These are phyloP conservation scores for Hemithea aestivaria DNA, from an alignment of 2,888 invertebrate genomes.

Conservation along the genomic window DNA sequence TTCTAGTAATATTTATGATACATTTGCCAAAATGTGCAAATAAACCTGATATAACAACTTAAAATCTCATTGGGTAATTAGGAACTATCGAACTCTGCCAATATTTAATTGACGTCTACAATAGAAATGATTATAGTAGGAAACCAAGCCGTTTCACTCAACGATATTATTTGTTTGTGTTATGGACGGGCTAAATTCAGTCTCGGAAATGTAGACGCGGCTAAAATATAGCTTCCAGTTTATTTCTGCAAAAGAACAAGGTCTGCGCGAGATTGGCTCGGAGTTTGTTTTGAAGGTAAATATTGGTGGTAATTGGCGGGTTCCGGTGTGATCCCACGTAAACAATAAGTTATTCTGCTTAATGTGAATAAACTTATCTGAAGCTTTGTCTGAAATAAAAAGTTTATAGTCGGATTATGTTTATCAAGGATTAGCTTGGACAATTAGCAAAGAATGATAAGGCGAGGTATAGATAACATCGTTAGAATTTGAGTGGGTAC, in stretches of 20 bases:
- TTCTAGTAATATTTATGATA: too few species aligned
- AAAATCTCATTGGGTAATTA: too few species aligned
- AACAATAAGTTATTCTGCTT: conserved; percentile 30
- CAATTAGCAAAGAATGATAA: conserved; percentile 8
- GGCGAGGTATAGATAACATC: too few species aligned
- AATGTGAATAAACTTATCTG: conserved; percentile 26
- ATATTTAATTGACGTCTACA: too few species aligned
- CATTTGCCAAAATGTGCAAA: too few species aligned
- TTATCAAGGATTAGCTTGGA: conserved; percentile 18
- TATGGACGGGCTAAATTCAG: conserved; percentile 21
- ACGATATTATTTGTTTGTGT: conserved; percentile 20
- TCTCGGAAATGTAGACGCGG: conserved; percentile 19
- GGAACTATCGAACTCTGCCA: too few species aligned
- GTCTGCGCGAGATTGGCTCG: conserved; percentile 17
- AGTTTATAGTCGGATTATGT: conserved; percentile 13
- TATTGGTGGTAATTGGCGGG: conserved; percentile 18
- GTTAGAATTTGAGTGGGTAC: too few species aligned
- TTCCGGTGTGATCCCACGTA: conserved; percentile 29
- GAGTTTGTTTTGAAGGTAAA: conserved; percentile 17
- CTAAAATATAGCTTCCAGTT: conserved; percentile 16
- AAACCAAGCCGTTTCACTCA: conserved; percentile 20
- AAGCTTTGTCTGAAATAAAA: conserved; percentile 19
- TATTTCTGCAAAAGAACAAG: conserved; percentile 20
- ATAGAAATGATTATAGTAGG: too few species aligned
- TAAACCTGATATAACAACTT: too few species aligned